Evolutionary conservation across 1,140 invertebrate species (phyloP).

Genomic region (Zaprionus inermis): DNA sequence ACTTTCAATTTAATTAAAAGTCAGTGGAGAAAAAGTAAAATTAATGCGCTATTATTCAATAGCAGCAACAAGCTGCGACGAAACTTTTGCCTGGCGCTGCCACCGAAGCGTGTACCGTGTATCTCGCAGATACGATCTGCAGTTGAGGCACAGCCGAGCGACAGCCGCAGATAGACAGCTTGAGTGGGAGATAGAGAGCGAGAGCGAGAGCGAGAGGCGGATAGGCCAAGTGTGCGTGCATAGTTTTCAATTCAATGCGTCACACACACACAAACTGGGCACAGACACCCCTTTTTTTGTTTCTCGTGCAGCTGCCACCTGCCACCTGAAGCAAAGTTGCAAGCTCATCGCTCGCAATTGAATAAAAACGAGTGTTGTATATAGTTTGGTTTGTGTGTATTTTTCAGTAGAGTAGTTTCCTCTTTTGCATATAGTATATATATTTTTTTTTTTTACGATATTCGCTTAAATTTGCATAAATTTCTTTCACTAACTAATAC

Average conservation of each 20-base stretch:
- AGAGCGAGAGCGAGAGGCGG: too few relatives aligned
- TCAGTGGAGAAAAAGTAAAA: conserved; percentile 52
- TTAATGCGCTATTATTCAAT: conserved; percentile 62
- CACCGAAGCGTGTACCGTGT: conserved; percentile 37
- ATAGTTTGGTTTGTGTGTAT: conserved; percentile 16
- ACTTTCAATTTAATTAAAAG: conserved; percentile 66
- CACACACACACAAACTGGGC: conserved; percentile 13
- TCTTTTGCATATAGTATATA: conserved; percentile 48
- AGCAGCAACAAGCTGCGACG: conserved; percentile 42
- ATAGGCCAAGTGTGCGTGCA: conserved; percentile 28
- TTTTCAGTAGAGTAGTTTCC: too few relatives aligned
- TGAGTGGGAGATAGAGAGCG: neutral
- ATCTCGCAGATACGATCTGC: conserved; percentile 39
- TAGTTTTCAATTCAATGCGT: conserved; percentile 59
- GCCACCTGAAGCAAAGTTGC: conserved; percentile 45
- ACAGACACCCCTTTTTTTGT: conserved; percentile 35
- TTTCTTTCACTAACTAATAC: conserved; percentile 76
- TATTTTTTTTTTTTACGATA: conserved; percentile 44
- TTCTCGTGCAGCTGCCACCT: conserved; percentile 29
- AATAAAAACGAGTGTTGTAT: conserved; percentile 23
- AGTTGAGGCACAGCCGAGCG: conserved; percentile 11
- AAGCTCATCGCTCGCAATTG: conserved; percentile 43
- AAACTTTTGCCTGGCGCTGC: conserved; percentile 45
- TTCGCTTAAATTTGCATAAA: conserved; percentile 72
- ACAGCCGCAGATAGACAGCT: conserved; percentile 1